Evolutionary conservation across 64 coral and sea anemone genomes (phyloP).

Genomic region (Anthopleura sola): DNA sequence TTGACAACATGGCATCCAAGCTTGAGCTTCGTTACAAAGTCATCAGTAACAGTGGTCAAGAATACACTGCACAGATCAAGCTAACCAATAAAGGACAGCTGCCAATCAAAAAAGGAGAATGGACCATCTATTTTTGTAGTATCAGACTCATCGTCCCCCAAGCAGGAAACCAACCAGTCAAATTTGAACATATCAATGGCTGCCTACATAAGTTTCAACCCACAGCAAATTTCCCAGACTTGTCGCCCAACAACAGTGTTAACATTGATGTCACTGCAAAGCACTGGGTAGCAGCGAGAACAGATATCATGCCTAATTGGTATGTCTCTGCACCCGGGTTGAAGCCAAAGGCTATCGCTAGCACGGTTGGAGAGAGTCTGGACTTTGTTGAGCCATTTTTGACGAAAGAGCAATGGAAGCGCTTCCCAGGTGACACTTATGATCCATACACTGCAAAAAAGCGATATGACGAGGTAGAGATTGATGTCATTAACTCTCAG

Average conservation of each 20-base stretch:
- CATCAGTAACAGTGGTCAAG: slow-evolving; percentile 22
- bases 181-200: slow-evolving; percentile 46
- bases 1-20: slow-evolving; percentile 53
- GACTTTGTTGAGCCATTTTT: slow-evolving; percentile 68
- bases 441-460: slow-evolving; percentile 49
- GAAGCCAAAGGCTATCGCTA: slow-evolving; percentile 34
- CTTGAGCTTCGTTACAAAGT: slow-evolving; percentile 64
- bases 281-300: slow-evolving; percentile 40
- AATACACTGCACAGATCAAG: slow-evolving; percentile 18
- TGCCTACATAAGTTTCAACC: slow-evolving; percentile 46
- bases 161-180: slow-evolving; percentile 2
- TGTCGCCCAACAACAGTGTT: background rate
- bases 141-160: slow-evolving; percentile 31
- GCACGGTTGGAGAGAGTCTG: slow-evolving; percentile 54
- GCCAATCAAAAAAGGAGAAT: slow-evolving; percentile 27
- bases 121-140: slow-evolving; percentile 60
- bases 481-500: slow-evolving; percentile 5
- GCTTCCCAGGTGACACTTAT: slow-evolving; percentile 24
- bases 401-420: slow-evolving; percentile 68
- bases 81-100: slow-evolving; percentile 59
- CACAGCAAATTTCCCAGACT: slow-evolving; percentile 11
- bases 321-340: slow-evolving; percentile 36
- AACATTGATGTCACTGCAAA: slow-evolving; percentile 19
- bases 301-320: slow-evolving; percentile 84
- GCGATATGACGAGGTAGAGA: slow-evolving; percentile 33